phyloP scores from a whole-genome alignment of 2,797 vertebrate genomes.

The Sebastes elongatus region DNA sequence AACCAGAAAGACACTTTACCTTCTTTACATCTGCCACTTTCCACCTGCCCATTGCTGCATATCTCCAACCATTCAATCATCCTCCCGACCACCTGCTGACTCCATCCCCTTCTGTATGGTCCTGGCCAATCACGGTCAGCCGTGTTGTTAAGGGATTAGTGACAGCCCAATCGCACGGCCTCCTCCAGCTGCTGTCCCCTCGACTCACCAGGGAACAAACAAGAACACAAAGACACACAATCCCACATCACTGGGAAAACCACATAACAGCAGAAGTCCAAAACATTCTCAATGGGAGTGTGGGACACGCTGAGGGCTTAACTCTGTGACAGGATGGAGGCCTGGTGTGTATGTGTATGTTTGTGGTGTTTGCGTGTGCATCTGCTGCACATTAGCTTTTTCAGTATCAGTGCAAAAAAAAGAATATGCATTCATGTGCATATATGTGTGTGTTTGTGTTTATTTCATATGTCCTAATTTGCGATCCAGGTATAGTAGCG shows the following conservation, averaged over 20 bases:
- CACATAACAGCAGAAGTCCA: constrained; percentile 66
- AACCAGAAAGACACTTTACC: constrained; percentile 13
- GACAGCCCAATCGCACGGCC: constrained; percentile 73
- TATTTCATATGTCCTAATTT: constrained; percentile 42
- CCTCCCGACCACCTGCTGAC: constrained; percentile 59
- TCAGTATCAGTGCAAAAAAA: constrained; percentile 19
- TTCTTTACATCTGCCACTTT: constrained; percentile 27
- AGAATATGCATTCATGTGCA: constrained; percentile 7
- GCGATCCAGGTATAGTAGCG: constrained; percentile 10
- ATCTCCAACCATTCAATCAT: constrained; percentile 59
- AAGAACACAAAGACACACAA: constrained; percentile 65
- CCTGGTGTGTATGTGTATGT: constrained; percentile 47
- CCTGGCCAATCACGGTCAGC: constrained; percentile 73
- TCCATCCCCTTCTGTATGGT: constrained; percentile 53
- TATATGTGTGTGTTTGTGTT: background rate
- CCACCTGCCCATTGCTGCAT: constrained; percentile 27
- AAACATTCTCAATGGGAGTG: constrained; percentile 73
- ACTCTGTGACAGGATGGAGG: constrained; percentile 43
- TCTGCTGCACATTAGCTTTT: constrained; percentile 3
- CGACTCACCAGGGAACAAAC: constrained; percentile 67
- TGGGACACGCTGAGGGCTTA: constrained; percentile 72
- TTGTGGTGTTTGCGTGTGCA: constrained; percentile 1
- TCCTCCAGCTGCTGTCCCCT: constrained; percentile 69
- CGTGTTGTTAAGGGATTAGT: constrained; percentile 86
- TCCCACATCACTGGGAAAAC: constrained; percentile 48